Evolutionary conservation across 2,797 vertebrate genomes (phyloP).

Genomic region (Scyliorhinus canicula): DNA sequence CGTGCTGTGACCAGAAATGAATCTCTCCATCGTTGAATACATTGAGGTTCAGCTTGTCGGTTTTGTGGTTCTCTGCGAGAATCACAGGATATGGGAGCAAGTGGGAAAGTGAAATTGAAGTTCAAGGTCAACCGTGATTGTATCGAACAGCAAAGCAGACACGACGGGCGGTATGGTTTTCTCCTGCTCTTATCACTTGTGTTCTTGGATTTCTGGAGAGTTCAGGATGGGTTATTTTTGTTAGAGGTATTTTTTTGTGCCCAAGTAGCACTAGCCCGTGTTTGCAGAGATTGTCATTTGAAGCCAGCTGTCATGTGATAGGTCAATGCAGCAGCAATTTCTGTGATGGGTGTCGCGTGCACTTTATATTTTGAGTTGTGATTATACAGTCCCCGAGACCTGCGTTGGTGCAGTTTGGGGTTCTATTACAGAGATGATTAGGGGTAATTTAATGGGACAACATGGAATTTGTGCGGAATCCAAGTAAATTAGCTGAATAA

Average conservation of each 20-base stretch:
- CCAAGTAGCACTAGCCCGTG: background rate
- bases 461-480: background rate
- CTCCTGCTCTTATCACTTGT: background rate
- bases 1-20: background rate
- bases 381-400: background rate
- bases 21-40: background rate
- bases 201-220: background rate
- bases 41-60: background rate
- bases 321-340: background rate
- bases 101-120: background rate
- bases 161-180: background rate
- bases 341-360: background rate
- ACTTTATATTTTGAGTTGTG: background rate
- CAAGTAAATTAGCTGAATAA: slow-evolving; percentile 30
- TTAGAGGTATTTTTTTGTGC: background rate
- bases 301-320: background rate
- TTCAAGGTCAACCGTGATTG: background rate
- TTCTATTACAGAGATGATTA: slow-evolving; percentile 6
- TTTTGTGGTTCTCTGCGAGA: background rate
- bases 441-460: slow-evolving; percentile 11
- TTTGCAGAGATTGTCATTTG: background rate
- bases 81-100: background rate
- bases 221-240: background rate
- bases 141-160: background rate
- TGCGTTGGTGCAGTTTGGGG: background rate